Base-by-base conservation (phyloP, 1,140 invertebrate genomes). In the Drosophila saltans region DNA sequence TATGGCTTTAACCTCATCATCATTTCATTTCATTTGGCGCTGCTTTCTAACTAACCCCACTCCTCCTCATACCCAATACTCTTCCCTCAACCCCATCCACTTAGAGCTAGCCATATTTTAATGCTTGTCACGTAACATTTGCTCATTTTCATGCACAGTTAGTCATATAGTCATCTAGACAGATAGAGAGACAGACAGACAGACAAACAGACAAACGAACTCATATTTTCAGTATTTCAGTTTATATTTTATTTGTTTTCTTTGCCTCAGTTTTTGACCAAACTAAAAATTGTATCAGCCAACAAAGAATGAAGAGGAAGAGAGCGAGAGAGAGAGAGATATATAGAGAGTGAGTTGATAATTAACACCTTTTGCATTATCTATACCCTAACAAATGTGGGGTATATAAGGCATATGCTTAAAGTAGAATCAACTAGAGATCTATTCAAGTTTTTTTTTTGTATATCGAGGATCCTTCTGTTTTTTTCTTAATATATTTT, bases 81-180 rank as follows among this genome's bases (percentile, higher is more conserved):
- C 52, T n/a, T 70, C 62, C 52, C 16, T n/a, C 55, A 16, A 10
- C 3, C 10, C n/a, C 40, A 8, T 85, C 1, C 6, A 36, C 33
- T 36, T 36, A 66, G 66, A 56, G 48, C 16, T 62, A 62, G 62
- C 65, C 69, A 85, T 85, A 68, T 86, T 64, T 52, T 65, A 69
- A 83, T 82, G 77, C 82, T 56, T 67, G 80, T 83, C 82, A 86
- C 82, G 82, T 86, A 86, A 83, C 67, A 52, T 68, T 67, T 57
- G 58, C 63, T 69, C 83, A 80, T 83, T 86, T 79, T 73, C 72
- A 86, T 88, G 75, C 79, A 79, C 83, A 85, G 75, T 86, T 81
- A 86, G 82, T 88, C 82, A 82, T 69, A 69, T 68, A 63, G 82
- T 88, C 82, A 82, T 69, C 66, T 68, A 63, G 59, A 65, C 24